Base-by-base conservation (phyloP, 37 sponge, comb jelly and placozoan genomes). In the Lycopodina hypogea region DNA sequence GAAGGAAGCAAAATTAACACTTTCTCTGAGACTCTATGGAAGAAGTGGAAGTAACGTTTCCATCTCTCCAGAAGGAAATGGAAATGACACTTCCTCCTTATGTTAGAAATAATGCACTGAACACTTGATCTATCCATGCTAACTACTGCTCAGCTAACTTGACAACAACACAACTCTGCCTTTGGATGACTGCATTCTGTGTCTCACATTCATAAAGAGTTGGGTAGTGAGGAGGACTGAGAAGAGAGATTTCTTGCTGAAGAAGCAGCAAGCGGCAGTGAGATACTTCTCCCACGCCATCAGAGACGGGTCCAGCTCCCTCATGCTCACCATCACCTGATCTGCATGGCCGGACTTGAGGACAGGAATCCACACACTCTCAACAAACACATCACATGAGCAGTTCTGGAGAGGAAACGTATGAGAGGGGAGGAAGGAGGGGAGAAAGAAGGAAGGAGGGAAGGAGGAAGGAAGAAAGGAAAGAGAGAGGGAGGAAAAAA, bases 171-270 rank as follows among this genome's bases (percentile, higher is more conserved):
- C 48, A 12, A 9, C 48, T 45, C 48, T 9, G 48, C 8, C 48
- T 12, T 45, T 45, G 48, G 48, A 4, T n/a, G n/a, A n/a, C n/a
- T n/a, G n/a, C n/a, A n/a, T n/a, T 12, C 48, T 12, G 4, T 1
- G 23, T 23, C 76, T 60, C 36, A 93, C 94, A 74, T 79, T 83
- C 95, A 95, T 94, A 81, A 88, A 91, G 12, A 91, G 75, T 56
- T 91, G 95, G 26, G 89, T 83, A 38, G 74, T 60, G 55, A 91
- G 91, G 53, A 94, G 84, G 29, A 91, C 68, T 65, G 84, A 78
- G 35, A 67, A 81, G 26, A 94, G 87, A 24, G 56, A 55, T 35
- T 71, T 51, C 40, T 66, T 53, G 48, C 71, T 81, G 53, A 94
- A 83, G 77, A 74, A 74, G 50, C 84, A 80, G 40, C 95, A 94